Conservation (phyloP, 2,888 invertebrate genomes). For the Eupithecia dodoneata region DNA sequence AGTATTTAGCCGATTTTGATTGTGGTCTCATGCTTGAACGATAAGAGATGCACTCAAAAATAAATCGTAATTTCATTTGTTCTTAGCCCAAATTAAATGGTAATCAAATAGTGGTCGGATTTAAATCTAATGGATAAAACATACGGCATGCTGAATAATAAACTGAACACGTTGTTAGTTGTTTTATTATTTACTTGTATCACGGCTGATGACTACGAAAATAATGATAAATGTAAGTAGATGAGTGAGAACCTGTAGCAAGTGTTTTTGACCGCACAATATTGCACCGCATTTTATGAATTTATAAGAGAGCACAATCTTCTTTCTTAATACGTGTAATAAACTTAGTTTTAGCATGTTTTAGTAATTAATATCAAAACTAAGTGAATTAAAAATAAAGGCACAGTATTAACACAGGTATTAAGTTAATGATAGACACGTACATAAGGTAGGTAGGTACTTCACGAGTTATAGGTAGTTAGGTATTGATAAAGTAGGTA, state of each 20-base stretch:
- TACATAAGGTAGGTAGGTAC: background rate
- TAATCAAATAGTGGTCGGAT: background rate
- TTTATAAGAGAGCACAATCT: background rate
- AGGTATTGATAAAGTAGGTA: background rate
- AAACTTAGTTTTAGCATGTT: too few species aligned
- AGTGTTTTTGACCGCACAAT: background rate
- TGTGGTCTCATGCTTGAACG: slow-evolving; percentile 44
- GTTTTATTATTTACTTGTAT: slow-evolving; percentile 52
- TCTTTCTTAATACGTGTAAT: background rate
- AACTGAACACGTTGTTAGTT: slow-evolving; percentile 47
- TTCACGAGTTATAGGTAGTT: too few species aligned
- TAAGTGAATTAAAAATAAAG: background rate
- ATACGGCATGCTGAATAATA: slow-evolving; percentile 49
- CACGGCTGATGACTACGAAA: slow-evolving; percentile 65
- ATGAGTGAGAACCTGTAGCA: background rate
- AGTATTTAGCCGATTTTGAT: slow-evolving; percentile 57
- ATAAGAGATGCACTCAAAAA: slow-evolving; percentile 26
- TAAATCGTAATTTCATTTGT: background rate
- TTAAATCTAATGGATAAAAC: slow-evolving; percentile 35
- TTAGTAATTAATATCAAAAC: too few species aligned
- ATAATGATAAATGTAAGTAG: slow-evolving; percentile 68
- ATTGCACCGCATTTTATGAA: background rate
- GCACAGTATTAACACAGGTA: background rate
- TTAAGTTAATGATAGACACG: background rate
- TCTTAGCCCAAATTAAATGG: slow-evolving; percentile 5